These are phyloP conservation scores for Cetoscarus ocellatus DNA, from an alignment of 2,797 vertebrate species.

Conservation along the genomic window DNA sequence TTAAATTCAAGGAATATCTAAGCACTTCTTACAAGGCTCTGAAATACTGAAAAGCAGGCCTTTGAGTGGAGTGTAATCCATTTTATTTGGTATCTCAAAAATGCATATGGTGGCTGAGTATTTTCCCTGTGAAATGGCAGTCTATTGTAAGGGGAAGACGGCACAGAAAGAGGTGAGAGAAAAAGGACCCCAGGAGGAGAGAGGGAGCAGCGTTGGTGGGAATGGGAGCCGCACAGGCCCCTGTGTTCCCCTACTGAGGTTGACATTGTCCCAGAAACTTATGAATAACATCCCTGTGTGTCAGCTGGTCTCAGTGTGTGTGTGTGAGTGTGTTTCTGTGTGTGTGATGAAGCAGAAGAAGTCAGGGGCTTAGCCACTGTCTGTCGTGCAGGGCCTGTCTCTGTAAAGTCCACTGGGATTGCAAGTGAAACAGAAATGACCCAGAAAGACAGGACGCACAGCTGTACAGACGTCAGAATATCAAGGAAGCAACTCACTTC, in stretches of 20 bases:
- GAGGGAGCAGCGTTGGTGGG: conserved; percentile 36
- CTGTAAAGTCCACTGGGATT: conserved; percentile 66
- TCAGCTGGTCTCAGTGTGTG: conserved; percentile 61
- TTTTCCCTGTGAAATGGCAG: conserved; percentile 48
- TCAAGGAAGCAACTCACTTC: conserved; percentile 52
- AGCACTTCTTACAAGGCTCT: conserved; percentile 28
- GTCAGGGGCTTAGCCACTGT: conserved; percentile 67
- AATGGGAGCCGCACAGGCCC: conserved; percentile 37
- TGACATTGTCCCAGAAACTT: conserved; percentile 77
- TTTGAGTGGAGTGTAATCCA: conserved; percentile 48
- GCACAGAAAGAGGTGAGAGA: conserved; percentile 29
- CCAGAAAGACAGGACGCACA: conserved; percentile 78
- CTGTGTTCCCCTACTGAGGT: conserved; percentile 55
- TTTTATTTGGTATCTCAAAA: conserved; percentile 55
- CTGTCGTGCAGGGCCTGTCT: conserved; percentile 60
- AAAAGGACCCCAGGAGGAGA: conserved; percentile 30
- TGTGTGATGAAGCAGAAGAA: conserved; percentile 68
- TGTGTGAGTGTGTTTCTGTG: conserved; percentile 21
- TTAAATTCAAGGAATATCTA: conserved; percentile 34
- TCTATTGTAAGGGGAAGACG: conserved; percentile 28
- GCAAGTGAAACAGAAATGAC: conserved; percentile 71
- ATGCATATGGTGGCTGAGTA: conserved; percentile 30
- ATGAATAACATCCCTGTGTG: conserved; percentile 72
- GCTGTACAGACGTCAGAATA: conserved; percentile 71
- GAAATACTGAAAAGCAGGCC: conserved; percentile 36